phyloP scores from a whole-genome alignment of 2,113 vertebrate species.

The Megaleporinus macrocephalus region DNA sequence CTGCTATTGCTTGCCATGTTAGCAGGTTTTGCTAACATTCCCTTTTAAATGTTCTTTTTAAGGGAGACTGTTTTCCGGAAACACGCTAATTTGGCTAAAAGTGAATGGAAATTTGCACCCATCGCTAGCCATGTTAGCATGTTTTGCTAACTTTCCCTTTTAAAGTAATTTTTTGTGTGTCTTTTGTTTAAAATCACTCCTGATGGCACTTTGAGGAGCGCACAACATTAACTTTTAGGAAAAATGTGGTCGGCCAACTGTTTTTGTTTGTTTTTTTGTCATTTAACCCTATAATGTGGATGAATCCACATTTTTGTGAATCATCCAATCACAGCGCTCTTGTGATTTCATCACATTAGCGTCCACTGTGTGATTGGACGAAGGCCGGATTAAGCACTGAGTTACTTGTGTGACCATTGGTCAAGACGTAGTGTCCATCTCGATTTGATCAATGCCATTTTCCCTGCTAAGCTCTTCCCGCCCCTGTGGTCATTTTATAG shows the following conservation, averaged over 20 bases:
- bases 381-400: constrained; percentile 8
- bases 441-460: not conserved
- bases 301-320: too few relatives aligned
- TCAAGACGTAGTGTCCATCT: not conserved
- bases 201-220: constrained; percentile 26
- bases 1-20: too few relatives aligned
- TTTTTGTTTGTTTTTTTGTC: not conserved
- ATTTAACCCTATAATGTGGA: not conserved
- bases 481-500: constrained; percentile 70
- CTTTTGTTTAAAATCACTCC: not conserved
- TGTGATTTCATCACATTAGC: not conserved
- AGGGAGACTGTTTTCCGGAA: too few relatives aligned
- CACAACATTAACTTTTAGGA: not conserved
- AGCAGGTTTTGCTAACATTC: too few relatives aligned
- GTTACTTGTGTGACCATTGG: constrained; percentile 5
- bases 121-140: too few relatives aligned
- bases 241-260: not conserved
- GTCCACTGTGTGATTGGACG: constrained; percentile 18
- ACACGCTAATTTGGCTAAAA: too few relatives aligned
- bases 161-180: too few relatives aligned
- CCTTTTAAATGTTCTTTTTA: too few relatives aligned
- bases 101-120: too few relatives aligned
- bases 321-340: constrained; percentile 8
- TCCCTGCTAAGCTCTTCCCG: constrained; percentile 6
- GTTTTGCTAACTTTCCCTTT: too few relatives aligned